These are phyloP conservation scores for Seriola quinqueradiata DNA, from an alignment of 2,113 vertebrate genomes.

Conservation along the genomic window DNA sequence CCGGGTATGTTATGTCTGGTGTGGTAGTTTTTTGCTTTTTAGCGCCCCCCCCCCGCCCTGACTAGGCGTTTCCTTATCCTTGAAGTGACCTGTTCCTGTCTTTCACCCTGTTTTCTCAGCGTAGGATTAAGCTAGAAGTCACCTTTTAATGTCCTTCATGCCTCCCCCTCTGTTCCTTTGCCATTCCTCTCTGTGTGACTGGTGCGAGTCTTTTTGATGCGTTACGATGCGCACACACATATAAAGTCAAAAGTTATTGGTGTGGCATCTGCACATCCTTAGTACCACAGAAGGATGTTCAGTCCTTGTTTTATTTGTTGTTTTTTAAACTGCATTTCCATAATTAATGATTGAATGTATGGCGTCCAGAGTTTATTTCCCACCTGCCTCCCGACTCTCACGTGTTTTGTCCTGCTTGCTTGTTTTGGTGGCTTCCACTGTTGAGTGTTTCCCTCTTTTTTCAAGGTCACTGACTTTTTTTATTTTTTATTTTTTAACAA, in stretches of 20 bases:
- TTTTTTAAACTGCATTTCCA: neutral
- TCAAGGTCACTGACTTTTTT: neutral
- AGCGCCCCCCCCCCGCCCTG: slow-evolving; percentile 31
- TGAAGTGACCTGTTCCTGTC: slow-evolving; percentile 55
- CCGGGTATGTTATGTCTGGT: slow-evolving; percentile 84
- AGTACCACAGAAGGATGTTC: slow-evolving; percentile 25
- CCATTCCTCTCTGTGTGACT: slow-evolving; percentile 65
- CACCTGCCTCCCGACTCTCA: neutral
- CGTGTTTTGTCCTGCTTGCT: slow-evolving; percentile 42
- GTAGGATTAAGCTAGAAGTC: slow-evolving; percentile 58
- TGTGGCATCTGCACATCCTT: slow-evolving; percentile 55
- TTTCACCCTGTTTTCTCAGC: slow-evolving; percentile 42
- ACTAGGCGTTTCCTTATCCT: slow-evolving; percentile 47
- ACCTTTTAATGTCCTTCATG: slow-evolving; percentile 9
- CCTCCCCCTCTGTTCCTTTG: slow-evolving; percentile 39
- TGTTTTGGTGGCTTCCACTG: slow-evolving; percentile 45
- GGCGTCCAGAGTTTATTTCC: slow-evolving; percentile 7
- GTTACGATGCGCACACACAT: slow-evolving; percentile 37
- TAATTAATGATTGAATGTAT: slow-evolving; percentile 8
- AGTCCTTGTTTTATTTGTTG: neutral
- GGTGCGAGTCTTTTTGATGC: slow-evolving; percentile 55
- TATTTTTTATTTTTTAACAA: neutral
- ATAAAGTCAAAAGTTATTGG: slow-evolving; percentile 10
- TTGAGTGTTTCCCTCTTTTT: slow-evolving; percentile 14
- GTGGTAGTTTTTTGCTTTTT: slow-evolving; percentile 76